These are phyloP conservation scores for Gyrodactylus salaris DNA, from an alignment of 1,140 invertebrate species.

Conservation along the genomic window DNA sequence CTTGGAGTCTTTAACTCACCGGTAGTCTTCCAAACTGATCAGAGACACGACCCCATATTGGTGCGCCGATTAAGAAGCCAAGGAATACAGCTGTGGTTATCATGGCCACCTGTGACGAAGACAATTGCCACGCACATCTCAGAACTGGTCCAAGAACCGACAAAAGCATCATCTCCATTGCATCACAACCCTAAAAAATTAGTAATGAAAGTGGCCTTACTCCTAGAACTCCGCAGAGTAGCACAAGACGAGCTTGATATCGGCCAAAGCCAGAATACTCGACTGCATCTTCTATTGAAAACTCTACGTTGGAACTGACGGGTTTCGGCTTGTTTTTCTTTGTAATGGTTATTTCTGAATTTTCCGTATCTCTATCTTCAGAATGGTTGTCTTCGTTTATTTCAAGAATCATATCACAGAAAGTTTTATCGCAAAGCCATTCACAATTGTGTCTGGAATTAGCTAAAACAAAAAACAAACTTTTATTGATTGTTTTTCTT, in stretches of 20 bases:
- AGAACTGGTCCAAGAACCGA: conserved; percentile 59
- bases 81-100: conserved; percentile 49
- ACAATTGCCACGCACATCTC: conserved; percentile 62
- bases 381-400: neutral
- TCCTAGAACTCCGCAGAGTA: neutral
- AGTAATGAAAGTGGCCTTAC: neutral
- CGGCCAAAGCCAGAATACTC: conserved; percentile 3
- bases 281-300: conserved; percentile 1
- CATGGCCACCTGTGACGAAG: conserved; percentile 36
- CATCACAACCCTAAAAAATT: conserved; percentile 25
- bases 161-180: conserved; percentile 83
- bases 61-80: conserved; percentile 76
- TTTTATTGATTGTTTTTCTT: neutral
- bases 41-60: conserved; percentile 64
- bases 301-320: neutral
- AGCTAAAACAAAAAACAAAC: neutral
- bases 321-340: neutral
- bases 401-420: neutral
- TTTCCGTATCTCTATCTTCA: neutral
- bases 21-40: conserved; percentile 58
- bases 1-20: conserved; percentile 24
- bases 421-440: neutral
- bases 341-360: neutral
- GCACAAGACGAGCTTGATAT: neutral
- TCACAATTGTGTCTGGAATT: neutral